Conservation (phyloP, 1,140 invertebrate species). For the Bombus pyrosoma region DNA sequence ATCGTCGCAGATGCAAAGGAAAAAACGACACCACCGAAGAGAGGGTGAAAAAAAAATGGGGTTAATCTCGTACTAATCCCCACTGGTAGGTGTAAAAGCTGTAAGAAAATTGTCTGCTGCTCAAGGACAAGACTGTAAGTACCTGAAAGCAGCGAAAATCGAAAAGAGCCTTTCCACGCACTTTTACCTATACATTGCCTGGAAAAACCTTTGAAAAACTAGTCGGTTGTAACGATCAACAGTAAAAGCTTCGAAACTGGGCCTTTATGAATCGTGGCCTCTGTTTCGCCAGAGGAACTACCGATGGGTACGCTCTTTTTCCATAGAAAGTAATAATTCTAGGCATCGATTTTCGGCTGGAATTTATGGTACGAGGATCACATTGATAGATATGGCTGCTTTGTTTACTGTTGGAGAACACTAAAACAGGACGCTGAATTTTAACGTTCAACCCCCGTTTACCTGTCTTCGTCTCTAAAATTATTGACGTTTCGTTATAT, state of each 20-base stretch:
- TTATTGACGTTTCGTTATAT: too few species aligned
- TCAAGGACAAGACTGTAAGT: constrained; percentile 11
- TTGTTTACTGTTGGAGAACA: too few species aligned
- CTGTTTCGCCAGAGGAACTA: constrained; percentile 34
- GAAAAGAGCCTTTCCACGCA: not conserved
- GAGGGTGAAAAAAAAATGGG: constrained; percentile 60
- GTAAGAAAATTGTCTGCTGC: not conserved
- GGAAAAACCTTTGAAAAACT: not conserved
- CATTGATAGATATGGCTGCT: not conserved
- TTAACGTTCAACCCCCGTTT: too few species aligned
- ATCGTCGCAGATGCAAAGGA: constrained; percentile 42
- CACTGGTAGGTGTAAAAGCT: not conserved
- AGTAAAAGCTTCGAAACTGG: constrained; percentile 61
- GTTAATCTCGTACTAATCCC: constrained; percentile 66
- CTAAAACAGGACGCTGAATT: too few species aligned
- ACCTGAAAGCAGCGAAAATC: constrained; percentile 29
- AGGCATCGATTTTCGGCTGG: not conserved
- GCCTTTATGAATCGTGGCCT: constrained; percentile 56
- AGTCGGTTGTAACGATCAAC: constrained; percentile 9
- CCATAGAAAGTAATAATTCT: not conserved
- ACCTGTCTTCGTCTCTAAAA: too few species aligned
- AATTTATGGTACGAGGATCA: not conserved
- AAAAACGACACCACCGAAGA: constrained; percentile 34
- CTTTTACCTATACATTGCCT: constrained; percentile 2
- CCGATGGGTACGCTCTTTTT: not conserved